Evolutionary conservation across 2,888 invertebrate species (phyloP).

Genomic region (Drosophila siamana): DNA sequence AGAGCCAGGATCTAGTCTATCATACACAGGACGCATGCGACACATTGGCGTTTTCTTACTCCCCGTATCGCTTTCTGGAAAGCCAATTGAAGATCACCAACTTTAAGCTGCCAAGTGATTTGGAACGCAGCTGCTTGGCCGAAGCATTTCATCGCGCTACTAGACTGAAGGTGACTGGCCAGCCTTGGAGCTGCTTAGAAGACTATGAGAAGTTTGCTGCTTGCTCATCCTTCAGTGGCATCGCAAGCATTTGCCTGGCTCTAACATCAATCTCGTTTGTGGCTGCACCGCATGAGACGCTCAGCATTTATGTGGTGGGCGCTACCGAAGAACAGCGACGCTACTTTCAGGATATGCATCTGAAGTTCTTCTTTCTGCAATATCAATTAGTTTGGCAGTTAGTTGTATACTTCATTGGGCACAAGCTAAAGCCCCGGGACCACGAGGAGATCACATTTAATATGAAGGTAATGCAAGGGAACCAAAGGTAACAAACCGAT

Average conservation of each 20-base stretch:
- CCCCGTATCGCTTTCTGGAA: slow-evolving; percentile 62
- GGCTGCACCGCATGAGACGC: slow-evolving; percentile 28
- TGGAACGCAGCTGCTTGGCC: slow-evolving; percentile 55
- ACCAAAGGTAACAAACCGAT: no score
- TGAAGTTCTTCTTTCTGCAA: slow-evolving; percentile 75
- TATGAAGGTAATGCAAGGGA: slow-evolving; percentile 19
- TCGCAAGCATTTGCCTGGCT: slow-evolving; percentile 71
- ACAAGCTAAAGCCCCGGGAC: slow-evolving; percentile 32
- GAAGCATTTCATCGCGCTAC: slow-evolving; percentile 57
- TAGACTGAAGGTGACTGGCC: slow-evolving; percentile 33
- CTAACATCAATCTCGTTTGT: slow-evolving; percentile 42
- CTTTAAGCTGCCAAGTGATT: slow-evolving; percentile 22
- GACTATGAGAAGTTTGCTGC: slow-evolving; percentile 70
- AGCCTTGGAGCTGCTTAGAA: slow-evolving; percentile 49
- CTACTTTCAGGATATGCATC: slow-evolving; percentile 73
- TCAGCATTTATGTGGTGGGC: slow-evolving; percentile 64
- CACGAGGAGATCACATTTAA: background rate
- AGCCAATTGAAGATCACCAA: slow-evolving; percentile 6
- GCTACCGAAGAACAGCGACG: slow-evolving; percentile 61
- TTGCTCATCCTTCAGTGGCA: slow-evolving; percentile 77
- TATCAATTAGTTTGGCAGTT: slow-evolving; percentile 61
- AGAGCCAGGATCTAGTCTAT: slow-evolving; percentile 32
- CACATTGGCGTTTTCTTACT: slow-evolving; percentile 70
- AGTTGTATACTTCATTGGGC: slow-evolving; percentile 74
- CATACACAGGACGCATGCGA: slow-evolving; percentile 67